A percentile compares a stretch with the other conserved stretches of the same genome.
Evolutionary conservation across 1,140 invertebrate species (phyloP).

Genomic region (Conus betulinus): DNA sequence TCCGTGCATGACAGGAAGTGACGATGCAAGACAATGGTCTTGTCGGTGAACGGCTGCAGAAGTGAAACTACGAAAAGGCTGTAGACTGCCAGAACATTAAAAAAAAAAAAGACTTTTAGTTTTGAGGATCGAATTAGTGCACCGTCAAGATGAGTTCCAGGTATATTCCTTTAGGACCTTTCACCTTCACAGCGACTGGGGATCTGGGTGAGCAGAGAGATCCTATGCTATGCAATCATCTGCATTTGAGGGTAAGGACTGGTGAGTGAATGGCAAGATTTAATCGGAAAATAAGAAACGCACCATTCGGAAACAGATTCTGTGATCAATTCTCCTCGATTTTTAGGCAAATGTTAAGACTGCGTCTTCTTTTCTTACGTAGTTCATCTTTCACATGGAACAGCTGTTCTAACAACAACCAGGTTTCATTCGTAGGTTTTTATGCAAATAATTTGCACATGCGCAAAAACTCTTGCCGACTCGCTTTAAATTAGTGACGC

Average conservation of each 20-base stretch:
- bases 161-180: slow-evolving; percentile 44
- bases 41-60: not conserved
- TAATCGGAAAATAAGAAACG: no score
- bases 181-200: slow-evolving; percentile 62
- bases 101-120: not conserved
- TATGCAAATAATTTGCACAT: no score
- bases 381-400: no score
- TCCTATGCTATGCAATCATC: slow-evolving; percentile 68
- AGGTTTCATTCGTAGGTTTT: no score
- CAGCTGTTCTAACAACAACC: no score
- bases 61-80: not conserved
- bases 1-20: slow-evolving; percentile 25
- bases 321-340: no score
- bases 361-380: no score
- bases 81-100: not conserved
- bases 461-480: no score
- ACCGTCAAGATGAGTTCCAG: slow-evolving; percentile 42
- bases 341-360: no score
- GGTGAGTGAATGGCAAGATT: no score
- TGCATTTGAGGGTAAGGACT: slow-evolving; percentile 61
- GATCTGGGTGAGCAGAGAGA: slow-evolving; percentile 61
- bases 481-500: no score
- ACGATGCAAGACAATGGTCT: not conserved
- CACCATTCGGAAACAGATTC: no score
- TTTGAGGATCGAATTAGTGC: not conserved